These are phyloP conservation scores for Eupithecia pulchellata DNA, from an alignment of 2,888 invertebrate species.

Conservation along the genomic window DNA sequence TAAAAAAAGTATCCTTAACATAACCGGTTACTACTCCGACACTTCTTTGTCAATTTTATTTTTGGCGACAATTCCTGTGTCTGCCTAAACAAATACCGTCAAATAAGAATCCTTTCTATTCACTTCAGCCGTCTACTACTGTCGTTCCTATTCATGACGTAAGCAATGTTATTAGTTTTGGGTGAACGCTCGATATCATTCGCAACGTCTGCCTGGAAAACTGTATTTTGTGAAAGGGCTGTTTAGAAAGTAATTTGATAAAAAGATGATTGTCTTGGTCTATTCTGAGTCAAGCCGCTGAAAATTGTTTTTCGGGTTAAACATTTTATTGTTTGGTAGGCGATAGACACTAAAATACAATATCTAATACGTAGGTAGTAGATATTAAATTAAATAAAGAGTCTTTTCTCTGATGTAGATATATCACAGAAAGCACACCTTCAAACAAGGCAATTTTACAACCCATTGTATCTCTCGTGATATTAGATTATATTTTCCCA, in stretches of 20 bases:
- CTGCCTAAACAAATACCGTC: not conserved
- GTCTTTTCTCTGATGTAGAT: too few relatives aligned
- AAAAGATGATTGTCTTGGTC: not conserved
- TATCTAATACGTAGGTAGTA: not conserved
- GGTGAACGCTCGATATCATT: not conserved
- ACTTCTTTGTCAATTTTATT: too few relatives aligned
- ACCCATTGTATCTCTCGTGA: slow-evolving; percentile 21
- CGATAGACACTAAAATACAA: not conserved
- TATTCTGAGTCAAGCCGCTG: not conserved
- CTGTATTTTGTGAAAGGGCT: not conserved
- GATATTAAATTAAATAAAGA: too few relatives aligned
- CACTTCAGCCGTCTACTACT: slow-evolving; percentile 8
- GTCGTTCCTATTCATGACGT: slow-evolving; percentile 25
- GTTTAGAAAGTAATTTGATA: not conserved
- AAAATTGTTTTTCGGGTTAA: not conserved
- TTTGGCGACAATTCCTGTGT: not conserved
- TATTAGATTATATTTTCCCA: slow-evolving; percentile 36
- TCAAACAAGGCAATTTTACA: slow-evolving; percentile 17
- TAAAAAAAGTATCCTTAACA: too few relatives aligned
- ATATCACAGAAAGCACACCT: slow-evolving; percentile 17
- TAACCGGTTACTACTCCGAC: too few relatives aligned
- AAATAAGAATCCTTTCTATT: slow-evolving; percentile 17
- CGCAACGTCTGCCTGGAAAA: not conserved
- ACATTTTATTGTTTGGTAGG: not conserved
- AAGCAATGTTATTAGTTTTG: slow-evolving; percentile 25